Evolutionary conservation across 2,113 vertebrate genomes (phyloP).

Genomic region (Astatoreochromis straeleni): DNA sequence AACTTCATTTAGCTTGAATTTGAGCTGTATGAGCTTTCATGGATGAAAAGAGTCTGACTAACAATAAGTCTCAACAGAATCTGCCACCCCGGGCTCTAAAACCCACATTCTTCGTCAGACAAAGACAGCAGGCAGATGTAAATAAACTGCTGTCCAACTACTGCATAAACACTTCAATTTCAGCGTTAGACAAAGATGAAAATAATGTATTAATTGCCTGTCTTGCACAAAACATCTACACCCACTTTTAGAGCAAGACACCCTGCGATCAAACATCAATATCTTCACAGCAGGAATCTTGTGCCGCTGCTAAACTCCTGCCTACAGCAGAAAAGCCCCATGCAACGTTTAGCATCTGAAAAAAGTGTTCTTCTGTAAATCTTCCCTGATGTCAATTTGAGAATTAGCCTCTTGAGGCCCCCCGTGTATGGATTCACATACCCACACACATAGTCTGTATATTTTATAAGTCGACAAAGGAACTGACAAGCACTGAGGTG

Average conservation of each 20-base stretch:
- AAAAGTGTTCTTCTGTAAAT: slow-evolving; percentile 1
- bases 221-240: slow-evolving; percentile 1
- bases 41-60: background rate
- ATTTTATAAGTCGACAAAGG: background rate
- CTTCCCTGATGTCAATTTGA: slow-evolving; percentile 6
- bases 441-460: background rate
- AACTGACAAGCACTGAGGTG: background rate
- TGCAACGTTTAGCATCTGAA: background rate
- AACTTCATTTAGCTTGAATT: background rate
- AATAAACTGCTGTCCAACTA: slow-evolving; percentile 1
- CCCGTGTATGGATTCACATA: background rate
- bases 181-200: background rate
- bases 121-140: slow-evolving; percentile 19
- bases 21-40: background rate
- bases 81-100: slow-evolving; percentile 1
- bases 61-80: slow-evolving; percentile 19
- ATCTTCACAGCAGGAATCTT: slow-evolving; percentile 20
- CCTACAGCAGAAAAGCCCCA: background rate
- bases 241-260: slow-evolving; percentile 13
- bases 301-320: background rate
- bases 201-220: slow-evolving; percentile 20
- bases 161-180: background rate
- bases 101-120: background rate
- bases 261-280: slow-evolving; percentile 51
- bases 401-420: slow-evolving; percentile 27